Evolutionary conservation across 2,797 vertebrate species (phyloP).

Genomic region (Hydrocynus forskahlii): DNA sequence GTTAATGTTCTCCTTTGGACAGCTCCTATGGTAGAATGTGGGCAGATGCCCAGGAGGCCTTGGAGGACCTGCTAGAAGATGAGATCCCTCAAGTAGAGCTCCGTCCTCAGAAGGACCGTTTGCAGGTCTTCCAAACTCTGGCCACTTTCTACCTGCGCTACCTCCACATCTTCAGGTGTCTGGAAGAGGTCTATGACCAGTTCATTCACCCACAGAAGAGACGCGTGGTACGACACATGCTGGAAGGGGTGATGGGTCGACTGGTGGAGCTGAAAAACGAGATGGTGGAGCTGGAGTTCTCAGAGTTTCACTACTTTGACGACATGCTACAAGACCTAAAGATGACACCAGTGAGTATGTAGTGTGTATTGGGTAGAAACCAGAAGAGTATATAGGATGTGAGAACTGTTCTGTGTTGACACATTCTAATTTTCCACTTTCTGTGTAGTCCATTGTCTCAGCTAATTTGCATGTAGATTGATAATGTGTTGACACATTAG

Average conservation of each 20-base stretch:
- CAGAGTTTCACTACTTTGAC: conserved; percentile 82
- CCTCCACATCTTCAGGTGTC: conserved; percentile 76
- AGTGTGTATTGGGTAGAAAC: conserved; percentile 3
- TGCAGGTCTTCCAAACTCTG: conserved; percentile 72
- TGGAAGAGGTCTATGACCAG: conserved; percentile 78
- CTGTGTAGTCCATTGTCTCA: background rate
- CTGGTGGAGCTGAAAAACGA: conserved; percentile 85
- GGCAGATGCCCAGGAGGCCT: conserved; percentile 77
- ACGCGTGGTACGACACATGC: conserved; percentile 67
- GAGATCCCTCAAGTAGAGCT: conserved; percentile 70
- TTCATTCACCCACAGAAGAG: conserved; percentile 82
- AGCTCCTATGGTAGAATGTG: conserved; percentile 82
- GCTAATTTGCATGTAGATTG: conserved; percentile 28
- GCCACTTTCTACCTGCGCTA: conserved; percentile 82
- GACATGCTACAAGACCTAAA: conserved; percentile 80
- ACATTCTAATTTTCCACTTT: background rate
- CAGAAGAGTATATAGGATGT: background rate
- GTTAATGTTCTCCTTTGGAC: conserved; percentile 4
- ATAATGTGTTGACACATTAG: conserved; percentile 3
- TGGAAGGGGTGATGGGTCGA: conserved; percentile 84
- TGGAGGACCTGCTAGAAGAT: conserved; percentile 73
- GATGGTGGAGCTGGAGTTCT: conserved; percentile 83
- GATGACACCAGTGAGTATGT: conserved; percentile 77
- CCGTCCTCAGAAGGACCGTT: conserved; percentile 66
- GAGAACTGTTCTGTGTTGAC: conserved; percentile 8